These are phyloP conservation scores for Solea solea DNA, from an alignment of 2,113 vertebrate genomes.

Conservation along the genomic window DNA sequence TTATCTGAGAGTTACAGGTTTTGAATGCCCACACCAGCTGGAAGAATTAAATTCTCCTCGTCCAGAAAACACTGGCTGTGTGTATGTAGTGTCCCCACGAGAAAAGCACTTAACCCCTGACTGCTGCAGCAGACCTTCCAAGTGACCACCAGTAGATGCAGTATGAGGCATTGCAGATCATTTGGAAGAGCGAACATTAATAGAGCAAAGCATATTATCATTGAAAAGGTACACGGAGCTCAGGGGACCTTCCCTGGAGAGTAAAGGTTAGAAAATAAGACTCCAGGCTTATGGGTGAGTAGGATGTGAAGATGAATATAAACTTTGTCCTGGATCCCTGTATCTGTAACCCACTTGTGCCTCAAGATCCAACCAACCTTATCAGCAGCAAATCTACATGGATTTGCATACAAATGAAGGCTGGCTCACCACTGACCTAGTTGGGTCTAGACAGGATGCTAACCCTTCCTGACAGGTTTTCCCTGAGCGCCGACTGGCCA, in stretches of 20 bases:
- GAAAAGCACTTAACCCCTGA: background rate
- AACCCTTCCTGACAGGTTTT: constrained; percentile 71
- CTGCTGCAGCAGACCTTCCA: background rate
- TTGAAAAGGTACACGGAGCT: constrained; percentile 22
- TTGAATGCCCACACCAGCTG: constrained; percentile 5
- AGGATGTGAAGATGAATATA: constrained; percentile 54
- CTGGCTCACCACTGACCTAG: constrained; percentile 72
- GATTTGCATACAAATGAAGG: constrained; percentile 79
- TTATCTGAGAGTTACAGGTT: constrained; percentile 19
- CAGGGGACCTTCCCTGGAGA: constrained; percentile 52
- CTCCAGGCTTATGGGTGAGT: constrained; percentile 43
- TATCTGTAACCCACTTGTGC: constrained; percentile 61
- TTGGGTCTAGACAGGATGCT: constrained; percentile 65
- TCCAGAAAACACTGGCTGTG: constrained; percentile 13
- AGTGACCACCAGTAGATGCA: background rate
- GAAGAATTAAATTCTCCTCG: constrained; percentile 9
- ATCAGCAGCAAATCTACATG: constrained; percentile 76
- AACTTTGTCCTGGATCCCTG: constrained; percentile 60
- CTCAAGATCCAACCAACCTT: constrained; percentile 73
- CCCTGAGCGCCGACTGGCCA: constrained; percentile 58
- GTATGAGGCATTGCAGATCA: constrained; percentile 20
- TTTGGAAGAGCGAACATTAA: constrained; percentile 21
- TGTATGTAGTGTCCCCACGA: background rate
- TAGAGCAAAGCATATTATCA: constrained; percentile 30
- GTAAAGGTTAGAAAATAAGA: constrained; percentile 59